Conservation (phyloP, 2,113 vertebrate species). For the human (Homo sapiens) region GRCh38 chr21:44120501-44121000, state of each 20-base stretch:
- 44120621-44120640: conserved; percentile 91
- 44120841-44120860: not conserved
- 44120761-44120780: conserved; percentile 96
- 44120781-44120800: conserved; percentile 7
- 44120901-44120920: too few species aligned
- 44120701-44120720: conserved; percentile 96
- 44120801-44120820: not conserved
- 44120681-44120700: conserved; percentile 92
- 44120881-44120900: not conserved
- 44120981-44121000: conserved; percentile 92
- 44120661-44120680: conserved; percentile 93
- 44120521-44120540: fast-evolving
- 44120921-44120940: not conserved
- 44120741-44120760: conserved; percentile 99
- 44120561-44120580: not conserved
- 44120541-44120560: too few species aligned
- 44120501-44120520: not conserved
- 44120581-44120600: not conserved
- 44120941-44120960: conserved; percentile 87
- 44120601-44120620: not conserved
- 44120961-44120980: conserved; percentile 96
- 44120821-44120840: not conserved
- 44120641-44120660: conserved; percentile 97
- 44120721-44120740: conserved; percentile 96
- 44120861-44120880: too few species aligned